Percentiles rank a stretch among this genome's conserved stretches.
These are phyloP conservation scores for Hemithea aestivaria DNA, from an alignment of 2,888 invertebrate species.

Conservation along the genomic window DNA sequence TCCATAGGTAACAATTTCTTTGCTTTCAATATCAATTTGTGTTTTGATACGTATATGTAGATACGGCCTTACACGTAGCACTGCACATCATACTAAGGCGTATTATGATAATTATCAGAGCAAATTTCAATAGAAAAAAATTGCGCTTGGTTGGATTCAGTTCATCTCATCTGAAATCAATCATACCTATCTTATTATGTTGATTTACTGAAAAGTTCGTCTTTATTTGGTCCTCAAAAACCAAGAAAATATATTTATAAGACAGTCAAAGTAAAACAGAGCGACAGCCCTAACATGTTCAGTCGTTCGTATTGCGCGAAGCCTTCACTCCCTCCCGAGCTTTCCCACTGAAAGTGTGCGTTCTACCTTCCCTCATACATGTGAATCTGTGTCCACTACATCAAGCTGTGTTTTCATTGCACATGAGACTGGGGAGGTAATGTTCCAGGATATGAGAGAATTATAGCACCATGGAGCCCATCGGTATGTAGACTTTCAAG, in stretches of 20 bases:
- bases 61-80: too few relatives aligned
- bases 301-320: conserved; percentile 57
- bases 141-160: too few relatives aligned
- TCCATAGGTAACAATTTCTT: too few relatives aligned
- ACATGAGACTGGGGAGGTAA: neutral
- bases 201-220: too few relatives aligned
- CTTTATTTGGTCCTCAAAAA: too few relatives aligned
- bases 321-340: conserved; percentile 59
- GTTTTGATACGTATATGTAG: too few relatives aligned
- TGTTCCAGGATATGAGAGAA: neutral
- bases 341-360: conserved; percentile 40
- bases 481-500: conserved; percentile 5
- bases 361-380: conserved; percentile 7
- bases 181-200: too few relatives aligned
- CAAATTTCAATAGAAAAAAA: too few relatives aligned
- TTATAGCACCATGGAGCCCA: conserved; percentile 7
- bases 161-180: too few relatives aligned
- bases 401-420: neutral
- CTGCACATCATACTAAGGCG: too few relatives aligned
- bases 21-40: too few relatives aligned
- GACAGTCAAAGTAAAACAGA: conserved; percentile 16
- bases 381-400: conserved; percentile 30
- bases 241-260: conserved; percentile 2
- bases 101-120: too few relatives aligned
- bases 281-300: conserved; percentile 54